Base-by-base conservation (phyloP, 2,113 vertebrate genomes). In the Coptodon rendalli region DNA sequence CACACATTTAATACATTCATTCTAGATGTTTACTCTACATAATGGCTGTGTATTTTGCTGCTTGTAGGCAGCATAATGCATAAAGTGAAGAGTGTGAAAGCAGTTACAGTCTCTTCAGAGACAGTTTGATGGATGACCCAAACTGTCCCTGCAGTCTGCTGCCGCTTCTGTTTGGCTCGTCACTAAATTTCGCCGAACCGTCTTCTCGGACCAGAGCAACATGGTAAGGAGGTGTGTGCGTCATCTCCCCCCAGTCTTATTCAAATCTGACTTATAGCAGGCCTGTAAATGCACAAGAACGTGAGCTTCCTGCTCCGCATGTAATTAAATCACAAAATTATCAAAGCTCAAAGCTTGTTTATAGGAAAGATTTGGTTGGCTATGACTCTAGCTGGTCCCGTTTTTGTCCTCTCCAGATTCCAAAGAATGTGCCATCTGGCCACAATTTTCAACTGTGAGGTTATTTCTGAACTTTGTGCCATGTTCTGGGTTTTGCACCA, bases 121-220 rank as follows among this genome's bases (percentile, higher is more conserved):
- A 54, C 43, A 10, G 84, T 88, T 86, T 93, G 89, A 90, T 88
- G 85, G 59, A 90, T 87, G 90, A 87, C 82, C 88, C 81, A 59
- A 86, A 90, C 82, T 88, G 83, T 91, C 85, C 86, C 61, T 10
- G 12, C 87, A 85, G 73, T 86, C 68, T 87, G 82, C 73, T 56
- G 59, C 68, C 68, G 71, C 71, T 92, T 89, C 73, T 90, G 45
- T 66, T 90, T 73, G 88, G 34, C 88, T 84, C 27, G 63, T 56
- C 57, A 68, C 80, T 90, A 31, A 61, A 90, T 89, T 84, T 38
- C 19, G n/a, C 81, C 52, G 11, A 87, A 40, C 31, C 5, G 5
- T 68, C 40, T 87, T 36, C 61, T 63, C 61, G 34, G 78, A 86
- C 82, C 76, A 48, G 9, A 80, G 54, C 48, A 61, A 57, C 82